Evolutionary conservation across 2,888 invertebrate genomes (phyloP), one percentile per base, ranked within the genome.

Genomic region (Cataglyphis cursor): DNA sequence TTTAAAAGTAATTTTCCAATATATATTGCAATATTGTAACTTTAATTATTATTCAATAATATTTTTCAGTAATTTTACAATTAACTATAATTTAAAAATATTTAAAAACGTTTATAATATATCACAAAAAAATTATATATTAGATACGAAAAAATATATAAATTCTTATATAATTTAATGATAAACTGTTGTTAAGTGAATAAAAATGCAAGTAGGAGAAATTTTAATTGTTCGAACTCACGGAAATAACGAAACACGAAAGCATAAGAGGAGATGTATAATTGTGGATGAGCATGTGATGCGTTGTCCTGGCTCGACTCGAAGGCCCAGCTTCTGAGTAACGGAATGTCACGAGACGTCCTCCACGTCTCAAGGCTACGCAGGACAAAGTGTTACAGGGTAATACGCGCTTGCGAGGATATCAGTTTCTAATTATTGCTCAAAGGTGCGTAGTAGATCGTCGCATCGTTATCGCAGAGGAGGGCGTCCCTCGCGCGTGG

Each of bases 401-500:
- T 83, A 81, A 84, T 68, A 62, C 59, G 41, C 62, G 84, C 51
- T 75, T 65, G 83, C 35, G 72, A 66, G 73, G 70, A 85, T 87
- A 85, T 86, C 87, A 83, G 81, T 90, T 81, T 84, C 82, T 86
- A 89, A 89, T 89, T 83, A 83, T 85, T 86, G 80, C 62, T 81
- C 44, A 62, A 87, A 87, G 81, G 66, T 85, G 82, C 83, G 80
- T 83, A 68, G 48, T 73, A 75, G 38, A 61, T 83, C 38, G 76
- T 6, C 74, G 21, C 73, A 31, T 70, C 66, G 80, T 66, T 51
- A 65, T 51, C 41, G 66, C 61, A 28, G n/a, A 66, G 24, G 48
- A 41, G 51, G 12, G 54, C 64, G 64, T 10, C 21, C n/a, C 15
- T 18, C 44, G 24, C 44, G 18, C 35, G 44, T 74, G 62, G 65